These are phyloP conservation scores for Diprion similis DNA, from an alignment of 1,140 invertebrate genomes.

Conservation along the genomic window DNA sequence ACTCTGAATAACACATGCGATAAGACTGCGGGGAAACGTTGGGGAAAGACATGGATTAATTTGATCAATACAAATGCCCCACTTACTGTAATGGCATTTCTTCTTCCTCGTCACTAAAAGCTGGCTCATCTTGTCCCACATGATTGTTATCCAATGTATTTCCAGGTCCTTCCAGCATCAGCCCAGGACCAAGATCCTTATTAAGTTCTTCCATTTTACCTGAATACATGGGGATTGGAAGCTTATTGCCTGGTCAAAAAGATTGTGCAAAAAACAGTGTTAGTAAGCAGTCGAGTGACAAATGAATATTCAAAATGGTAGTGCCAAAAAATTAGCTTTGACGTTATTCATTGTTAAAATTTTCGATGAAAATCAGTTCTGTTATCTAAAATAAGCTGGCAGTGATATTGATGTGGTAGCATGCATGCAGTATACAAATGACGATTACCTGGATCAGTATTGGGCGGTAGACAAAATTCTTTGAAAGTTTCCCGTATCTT, in stretches of 20 bases:
- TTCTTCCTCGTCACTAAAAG: slow-evolving; percentile 83
- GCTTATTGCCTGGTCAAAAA: slow-evolving; percentile 57
- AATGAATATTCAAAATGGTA: neutral
- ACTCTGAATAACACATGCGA: too few species aligned
- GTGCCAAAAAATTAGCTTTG: too few species aligned
- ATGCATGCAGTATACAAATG: neutral
- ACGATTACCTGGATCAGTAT: slow-evolving; percentile 56
- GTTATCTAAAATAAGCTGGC: too few species aligned
- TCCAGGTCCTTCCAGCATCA: slow-evolving; percentile 46
- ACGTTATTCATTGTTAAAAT: too few species aligned
- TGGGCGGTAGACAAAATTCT: slow-evolving; percentile 81
- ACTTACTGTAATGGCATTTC: slow-evolving; percentile 62
- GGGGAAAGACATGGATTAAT: too few species aligned
- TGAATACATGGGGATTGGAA: slow-evolving; percentile 58
- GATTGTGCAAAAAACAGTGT: slow-evolving; percentile 51
- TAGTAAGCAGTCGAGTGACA: slow-evolving; percentile 43
- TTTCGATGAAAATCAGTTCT: too few species aligned
- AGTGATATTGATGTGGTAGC: slow-evolving; percentile 3
- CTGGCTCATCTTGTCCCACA: slow-evolving; percentile 69
- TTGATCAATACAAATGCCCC: too few species aligned
- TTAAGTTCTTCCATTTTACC: slow-evolving; percentile 64
- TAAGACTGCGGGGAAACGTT: too few species aligned
- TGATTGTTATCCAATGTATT: slow-evolving; percentile 58
- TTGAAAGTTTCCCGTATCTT: slow-evolving; percentile 90
- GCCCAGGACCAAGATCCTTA: slow-evolving; percentile 64